Conservation (phyloP, 2,888 invertebrate species). For the Acanthoscelides obtectus region DNA sequence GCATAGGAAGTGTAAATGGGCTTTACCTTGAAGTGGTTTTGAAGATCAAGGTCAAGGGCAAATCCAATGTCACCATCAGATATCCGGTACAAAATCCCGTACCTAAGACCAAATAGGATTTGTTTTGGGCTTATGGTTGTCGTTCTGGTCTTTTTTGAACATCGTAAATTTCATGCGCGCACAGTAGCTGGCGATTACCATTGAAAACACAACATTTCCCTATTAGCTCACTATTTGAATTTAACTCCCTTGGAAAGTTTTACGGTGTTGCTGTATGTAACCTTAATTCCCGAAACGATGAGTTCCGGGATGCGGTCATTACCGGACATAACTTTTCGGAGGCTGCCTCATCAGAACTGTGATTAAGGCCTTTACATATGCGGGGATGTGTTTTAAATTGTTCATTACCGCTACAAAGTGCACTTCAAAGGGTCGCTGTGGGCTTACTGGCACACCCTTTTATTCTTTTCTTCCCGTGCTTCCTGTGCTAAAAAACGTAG, state of each 20-base stretch:
- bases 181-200: no score
- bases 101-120: no score
- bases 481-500: neutral
- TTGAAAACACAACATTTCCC: no score
- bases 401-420: neutral
- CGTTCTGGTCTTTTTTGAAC: no score
- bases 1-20: no score
- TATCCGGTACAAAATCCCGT: no score
- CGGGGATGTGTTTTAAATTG: neutral
- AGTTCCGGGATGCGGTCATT: neutral
- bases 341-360: neutral
- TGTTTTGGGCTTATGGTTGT: no score
- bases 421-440: neutral
- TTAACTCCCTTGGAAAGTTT: neutral
- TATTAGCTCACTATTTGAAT: neutral
- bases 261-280: neutral
- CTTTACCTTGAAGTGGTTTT: no score
- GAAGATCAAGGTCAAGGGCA: no score
- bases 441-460: neutral
- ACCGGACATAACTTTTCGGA: neutral
- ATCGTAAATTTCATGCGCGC: no score
- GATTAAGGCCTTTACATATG: neutral
- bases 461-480: neutral
- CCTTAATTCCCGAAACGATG: neutral
- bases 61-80: no score